Evolutionary conservation across 1,140 invertebrate species (phyloP).

Genomic region (Pseudomyrmex sp.): DNA sequence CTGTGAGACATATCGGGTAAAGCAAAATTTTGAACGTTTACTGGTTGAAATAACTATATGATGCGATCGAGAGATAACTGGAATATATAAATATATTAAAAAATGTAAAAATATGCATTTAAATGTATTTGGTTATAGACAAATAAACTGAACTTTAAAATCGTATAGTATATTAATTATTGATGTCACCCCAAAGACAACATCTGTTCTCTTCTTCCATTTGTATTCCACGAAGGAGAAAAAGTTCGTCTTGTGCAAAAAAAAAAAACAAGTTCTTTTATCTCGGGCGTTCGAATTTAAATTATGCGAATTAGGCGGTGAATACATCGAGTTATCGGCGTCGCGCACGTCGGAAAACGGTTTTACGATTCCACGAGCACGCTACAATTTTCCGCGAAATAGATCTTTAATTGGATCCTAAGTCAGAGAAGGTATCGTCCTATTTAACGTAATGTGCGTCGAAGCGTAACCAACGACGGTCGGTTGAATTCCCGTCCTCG

Average conservation of each 20-base stretch:
- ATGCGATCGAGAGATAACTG: not conserved
- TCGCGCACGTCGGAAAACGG: not conserved
- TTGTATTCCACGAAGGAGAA: not conserved
- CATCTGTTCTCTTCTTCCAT: not conserved
- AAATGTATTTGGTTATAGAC: not conserved
- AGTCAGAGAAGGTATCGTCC: constrained; percentile 36
- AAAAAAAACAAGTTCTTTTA: not conserved
- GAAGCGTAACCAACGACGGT: constrained; percentile 44
- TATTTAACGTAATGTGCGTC: constrained; percentile 51
- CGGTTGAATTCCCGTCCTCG: constrained; percentile 37
- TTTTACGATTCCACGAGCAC: constrained; percentile 17
- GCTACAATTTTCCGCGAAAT: constrained; percentile 34
- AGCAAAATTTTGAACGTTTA: not conserved
- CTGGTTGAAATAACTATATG: not conserved
- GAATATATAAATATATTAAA: not conserved
- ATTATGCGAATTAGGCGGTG: constrained; percentile 38
- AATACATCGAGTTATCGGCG: constrained; percentile 1
- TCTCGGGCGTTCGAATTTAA: constrained; percentile 34
- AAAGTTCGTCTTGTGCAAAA: not conserved
- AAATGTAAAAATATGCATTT: too few species aligned
- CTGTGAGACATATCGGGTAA: not conserved
- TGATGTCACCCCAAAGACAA: not conserved
- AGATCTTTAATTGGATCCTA: constrained; percentile 58
- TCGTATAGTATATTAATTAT: not conserved
- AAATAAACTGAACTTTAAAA: not conserved